Evolutionary conservation across 2,113 vertebrate species (phyloP).

Genomic region (Toxotes jaculatrix): DNA sequence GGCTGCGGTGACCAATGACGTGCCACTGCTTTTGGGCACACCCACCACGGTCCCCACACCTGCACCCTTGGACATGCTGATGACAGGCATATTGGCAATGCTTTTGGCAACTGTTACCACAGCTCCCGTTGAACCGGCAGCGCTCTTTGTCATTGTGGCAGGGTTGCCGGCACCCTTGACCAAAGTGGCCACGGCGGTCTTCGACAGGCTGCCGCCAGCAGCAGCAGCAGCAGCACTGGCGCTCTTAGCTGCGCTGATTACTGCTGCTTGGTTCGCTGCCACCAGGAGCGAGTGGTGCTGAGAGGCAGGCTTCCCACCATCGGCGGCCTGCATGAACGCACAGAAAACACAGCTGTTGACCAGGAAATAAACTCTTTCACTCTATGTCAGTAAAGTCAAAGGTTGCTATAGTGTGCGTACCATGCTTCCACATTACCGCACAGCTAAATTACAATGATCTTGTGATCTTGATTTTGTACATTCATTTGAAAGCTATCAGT

Average conservation of each 20-base stretch:
- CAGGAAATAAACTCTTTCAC: background rate
- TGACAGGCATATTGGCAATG: slow-evolving; percentile 74
- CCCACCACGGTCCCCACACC: slow-evolving; percentile 65
- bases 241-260: slow-evolving; percentile 83
- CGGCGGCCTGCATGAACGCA: slow-evolving; percentile 61
- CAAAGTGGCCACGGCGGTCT: slow-evolving; percentile 66
- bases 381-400: background rate
- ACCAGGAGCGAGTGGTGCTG: slow-evolving; percentile 82
- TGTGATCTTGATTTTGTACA: background rate
- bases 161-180: slow-evolving; percentile 67
- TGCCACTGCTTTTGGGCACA: slow-evolving; percentile 74
- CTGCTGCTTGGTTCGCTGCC: slow-evolving; percentile 84
- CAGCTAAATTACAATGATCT: background rate
- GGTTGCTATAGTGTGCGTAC: background rate
- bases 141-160: slow-evolving; percentile 52
- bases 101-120: slow-evolving; percentile 75
- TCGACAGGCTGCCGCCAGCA: slow-evolving; percentile 64
- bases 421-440: background rate
- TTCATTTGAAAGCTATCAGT: background rate
- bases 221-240: slow-evolving; percentile 72
- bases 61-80: slow-evolving; percentile 79
- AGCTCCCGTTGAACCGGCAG: slow-evolving; percentile 47
- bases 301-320: slow-evolving; percentile 70
- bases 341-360: slow-evolving; percentile 27
- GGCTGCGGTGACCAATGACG: slow-evolving; percentile 82